Evolutionary conservation across 2,113 vertebrate species (phyloP), one percentile per base, ranked within the genome.

Genomic region (Gobiocypris rarus): DNA sequence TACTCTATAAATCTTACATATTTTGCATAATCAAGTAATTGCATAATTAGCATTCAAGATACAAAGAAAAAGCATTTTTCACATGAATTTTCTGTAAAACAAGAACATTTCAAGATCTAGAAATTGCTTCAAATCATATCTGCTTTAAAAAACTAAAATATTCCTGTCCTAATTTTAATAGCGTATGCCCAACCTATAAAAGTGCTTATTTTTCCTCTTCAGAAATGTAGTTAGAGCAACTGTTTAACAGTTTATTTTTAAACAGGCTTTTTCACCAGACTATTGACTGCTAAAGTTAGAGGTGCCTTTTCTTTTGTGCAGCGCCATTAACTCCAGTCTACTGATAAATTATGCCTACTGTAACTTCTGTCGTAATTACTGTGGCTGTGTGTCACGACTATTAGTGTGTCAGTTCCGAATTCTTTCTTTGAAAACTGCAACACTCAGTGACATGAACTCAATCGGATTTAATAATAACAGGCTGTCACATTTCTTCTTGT

Each of bases 211-310:
- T 41, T 41, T 71, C 22, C 31, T 58, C 9, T 77, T 76, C 28
- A 11, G 11, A n/a, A 59, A 24, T 77, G 6, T 17, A 59, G 61
- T 31, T 78, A 34, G 75, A 78, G 34, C n/a, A 78, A 13, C 13
- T 43, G 17, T 61, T 61, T 78, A n/a, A n/a, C n/a, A n/a, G n/a
- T n/a, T n/a, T n/a, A n/a, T 34, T 28, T 59, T 56, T 61, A 26
- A 61, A 75, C 50, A 75, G 38, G 74, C 26, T 34, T 52, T 43
- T 9, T 22, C 73, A 31, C 26, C 54, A 78, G 56, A 41, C 28
- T 43, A 59, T 41, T 78, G 56, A 78, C 75, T 17, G 22, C 56
- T 26, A 43, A 61, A 43, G 56, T 76, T 58, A 76, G 28, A 38
- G 3, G 17, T 61, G 13, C 31, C n/a, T 54, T 54, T 24, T 15